Conservation (phyloP, 2,113 vertebrate genomes). For the Sorex fumeus region DNA sequence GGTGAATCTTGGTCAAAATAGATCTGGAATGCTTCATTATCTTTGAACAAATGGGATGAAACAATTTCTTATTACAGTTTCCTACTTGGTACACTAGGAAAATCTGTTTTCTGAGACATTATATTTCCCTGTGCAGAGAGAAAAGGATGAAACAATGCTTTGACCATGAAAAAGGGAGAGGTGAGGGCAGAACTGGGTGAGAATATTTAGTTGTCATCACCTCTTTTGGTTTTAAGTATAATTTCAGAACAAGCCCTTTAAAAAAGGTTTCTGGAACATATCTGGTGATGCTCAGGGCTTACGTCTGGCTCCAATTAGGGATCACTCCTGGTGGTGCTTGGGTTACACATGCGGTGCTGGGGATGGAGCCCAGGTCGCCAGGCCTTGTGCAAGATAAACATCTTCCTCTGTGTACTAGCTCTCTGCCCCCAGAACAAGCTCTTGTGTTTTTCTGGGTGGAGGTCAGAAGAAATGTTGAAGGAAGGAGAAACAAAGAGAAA, state of each 20-base stretch:
- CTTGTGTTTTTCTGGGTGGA: not conserved
- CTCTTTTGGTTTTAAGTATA: not conserved
- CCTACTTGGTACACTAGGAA: not conserved
- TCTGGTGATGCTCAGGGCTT: no score
- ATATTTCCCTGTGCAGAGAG: not conserved
- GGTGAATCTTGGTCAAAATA: conserved; percentile 21
- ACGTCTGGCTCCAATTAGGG: no score
- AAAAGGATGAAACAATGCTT: not conserved
- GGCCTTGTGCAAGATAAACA: no score
- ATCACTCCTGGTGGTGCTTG: no score
- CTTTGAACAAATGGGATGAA: not conserved
- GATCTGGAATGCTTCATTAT: conserved; percentile 18
- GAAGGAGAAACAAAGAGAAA: not conserved
- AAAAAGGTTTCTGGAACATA: no score
- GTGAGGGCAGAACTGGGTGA: not conserved
- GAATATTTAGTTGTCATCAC: not conserved
- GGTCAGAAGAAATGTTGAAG: not conserved
- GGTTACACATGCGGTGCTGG: no score
- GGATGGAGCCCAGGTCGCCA: no score
- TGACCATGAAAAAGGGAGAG: not conserved
- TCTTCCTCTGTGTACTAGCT: no score
- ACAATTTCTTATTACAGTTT: not conserved
- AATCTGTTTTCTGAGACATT: conserved; percentile 30
- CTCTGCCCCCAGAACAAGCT: no score
- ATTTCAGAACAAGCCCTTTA: not conserved